These are phyloP conservation scores for Agrochola lota DNA, from an alignment of 2,888 invertebrate genomes.

Conservation along the genomic window DNA sequence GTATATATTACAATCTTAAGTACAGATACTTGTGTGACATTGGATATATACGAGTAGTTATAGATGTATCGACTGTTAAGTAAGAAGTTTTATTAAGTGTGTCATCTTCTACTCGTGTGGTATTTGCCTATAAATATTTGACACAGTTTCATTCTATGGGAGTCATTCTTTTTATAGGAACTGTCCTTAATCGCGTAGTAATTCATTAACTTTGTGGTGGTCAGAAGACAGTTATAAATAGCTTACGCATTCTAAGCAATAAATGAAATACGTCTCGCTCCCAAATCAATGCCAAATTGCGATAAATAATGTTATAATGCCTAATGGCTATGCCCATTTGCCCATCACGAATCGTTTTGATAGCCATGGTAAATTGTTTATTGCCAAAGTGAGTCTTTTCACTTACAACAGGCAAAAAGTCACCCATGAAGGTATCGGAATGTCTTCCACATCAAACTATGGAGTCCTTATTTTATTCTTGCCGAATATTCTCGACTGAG, in stretches of 20 bases:
- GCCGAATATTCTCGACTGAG: not conserved
- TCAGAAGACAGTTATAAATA: not conserved
- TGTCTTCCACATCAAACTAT: not conserved
- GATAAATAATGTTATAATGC: slow-evolving; percentile 4
- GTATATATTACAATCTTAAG: slow-evolving; percentile 26
- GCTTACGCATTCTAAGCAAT: slow-evolving; percentile 9
- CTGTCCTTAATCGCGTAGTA: not conserved
- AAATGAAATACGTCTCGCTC: slow-evolving; percentile 15
- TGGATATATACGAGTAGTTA: slow-evolving; percentile 48
- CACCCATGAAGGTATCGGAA: not conserved
- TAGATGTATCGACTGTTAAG: slow-evolving; percentile 4
- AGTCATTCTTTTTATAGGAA: not conserved
- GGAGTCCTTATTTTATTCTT: not conserved
- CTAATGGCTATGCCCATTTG: slow-evolving; percentile 1
- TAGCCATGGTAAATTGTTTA: slow-evolving; percentile 25
- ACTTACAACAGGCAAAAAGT: not conserved
- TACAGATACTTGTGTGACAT: slow-evolving; percentile 24
- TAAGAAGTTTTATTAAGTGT: slow-evolving; percentile 7
- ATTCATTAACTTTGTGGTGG: not conserved
- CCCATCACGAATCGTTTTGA: slow-evolving; percentile 34
- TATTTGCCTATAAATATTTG: not conserved
- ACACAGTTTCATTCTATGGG: not conserved
- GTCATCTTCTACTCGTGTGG: not conserved
- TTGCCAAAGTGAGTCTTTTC: slow-evolving; percentile 13
- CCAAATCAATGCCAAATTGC: slow-evolving; percentile 30